These are phyloP conservation scores for Lepidurus arcticus DNA, from an alignment of 1,140 invertebrate genomes.

Conservation along the genomic window DNA sequence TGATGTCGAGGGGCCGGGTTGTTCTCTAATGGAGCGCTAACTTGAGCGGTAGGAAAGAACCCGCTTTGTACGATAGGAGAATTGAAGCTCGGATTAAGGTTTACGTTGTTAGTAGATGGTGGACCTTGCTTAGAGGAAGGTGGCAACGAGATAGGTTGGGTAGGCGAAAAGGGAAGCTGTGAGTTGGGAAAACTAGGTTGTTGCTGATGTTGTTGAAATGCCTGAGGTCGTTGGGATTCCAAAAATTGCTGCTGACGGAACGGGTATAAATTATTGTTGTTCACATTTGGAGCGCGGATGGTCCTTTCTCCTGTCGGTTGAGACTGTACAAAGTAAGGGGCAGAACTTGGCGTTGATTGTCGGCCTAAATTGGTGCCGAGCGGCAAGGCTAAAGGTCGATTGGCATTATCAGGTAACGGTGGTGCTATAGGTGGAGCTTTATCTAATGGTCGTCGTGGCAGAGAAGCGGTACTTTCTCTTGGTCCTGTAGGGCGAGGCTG, in stretches of 20 bases:
- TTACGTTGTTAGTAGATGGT: background rate
- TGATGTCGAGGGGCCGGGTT: background rate
- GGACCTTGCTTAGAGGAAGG: background rate
- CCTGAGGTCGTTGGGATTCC: background rate
- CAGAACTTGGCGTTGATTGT: background rate
- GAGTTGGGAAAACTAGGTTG: background rate
- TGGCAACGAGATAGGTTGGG: background rate
- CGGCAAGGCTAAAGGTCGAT: background rate
- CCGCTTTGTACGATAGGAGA: background rate
- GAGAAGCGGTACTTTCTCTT: background rate
- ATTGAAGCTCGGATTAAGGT: background rate
- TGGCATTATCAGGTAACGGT: background rate
- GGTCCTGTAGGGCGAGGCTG: background rate
- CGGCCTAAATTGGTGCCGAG: background rate
- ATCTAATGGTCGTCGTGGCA: background rate
- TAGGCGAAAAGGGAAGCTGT: background rate
- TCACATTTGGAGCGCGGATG: background rate
- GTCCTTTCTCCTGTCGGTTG: background rate
- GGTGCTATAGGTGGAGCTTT: background rate
- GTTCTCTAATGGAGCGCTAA: background rate
- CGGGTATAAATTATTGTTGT: background rate
- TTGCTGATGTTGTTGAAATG: background rate
- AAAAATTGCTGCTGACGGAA: background rate
- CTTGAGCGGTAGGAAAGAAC: background rate
- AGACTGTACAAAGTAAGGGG: background rate